These are phyloP conservation scores for Cotesia vestalis DNA, from an alignment of 1,140 invertebrate genomes.

Conservation along the genomic window DNA sequence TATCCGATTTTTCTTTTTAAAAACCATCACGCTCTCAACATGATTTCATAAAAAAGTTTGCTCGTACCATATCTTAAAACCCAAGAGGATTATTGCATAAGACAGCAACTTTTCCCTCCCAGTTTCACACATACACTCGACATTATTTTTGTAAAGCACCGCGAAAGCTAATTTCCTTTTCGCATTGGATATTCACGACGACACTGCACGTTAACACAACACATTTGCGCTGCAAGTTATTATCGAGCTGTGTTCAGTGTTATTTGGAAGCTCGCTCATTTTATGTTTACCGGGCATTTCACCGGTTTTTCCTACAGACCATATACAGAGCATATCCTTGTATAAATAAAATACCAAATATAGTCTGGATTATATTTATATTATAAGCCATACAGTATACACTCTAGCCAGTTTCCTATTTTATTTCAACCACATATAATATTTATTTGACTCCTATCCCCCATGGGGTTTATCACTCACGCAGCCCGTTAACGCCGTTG, in stretches of 20 bases:
- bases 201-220: slow-evolving; percentile 43
- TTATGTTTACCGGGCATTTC: too few species aligned
- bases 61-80: too few species aligned
- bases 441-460: slow-evolving; percentile 40
- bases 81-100: too few species aligned
- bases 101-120: neutral
- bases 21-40: too few species aligned
- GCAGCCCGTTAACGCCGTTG: slow-evolving; percentile 23
- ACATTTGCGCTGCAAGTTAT: too few species aligned
- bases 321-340: too few species aligned
- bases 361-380: slow-evolving; percentile 9
- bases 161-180: slow-evolving; percentile 56
- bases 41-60: neutral
- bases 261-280: too few species aligned
- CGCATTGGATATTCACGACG: slow-evolving; percentile 58
- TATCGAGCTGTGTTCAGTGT: too few species aligned
- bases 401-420: slow-evolving; percentile 31
- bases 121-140: slow-evolving; percentile 18
- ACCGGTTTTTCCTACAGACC: too few species aligned
- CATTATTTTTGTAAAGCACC: slow-evolving; percentile 22
- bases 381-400: neutral
- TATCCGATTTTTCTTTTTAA: too few species aligned
- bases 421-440: slow-evolving; percentile 42
- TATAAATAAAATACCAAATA: too few species aligned
- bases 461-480: slow-evolving; percentile 36